Percentiles rank a stretch among this genome's conserved stretches.
Conservation (phyloP, 2,797 vertebrate species). For the Danio choprae region DNA sequence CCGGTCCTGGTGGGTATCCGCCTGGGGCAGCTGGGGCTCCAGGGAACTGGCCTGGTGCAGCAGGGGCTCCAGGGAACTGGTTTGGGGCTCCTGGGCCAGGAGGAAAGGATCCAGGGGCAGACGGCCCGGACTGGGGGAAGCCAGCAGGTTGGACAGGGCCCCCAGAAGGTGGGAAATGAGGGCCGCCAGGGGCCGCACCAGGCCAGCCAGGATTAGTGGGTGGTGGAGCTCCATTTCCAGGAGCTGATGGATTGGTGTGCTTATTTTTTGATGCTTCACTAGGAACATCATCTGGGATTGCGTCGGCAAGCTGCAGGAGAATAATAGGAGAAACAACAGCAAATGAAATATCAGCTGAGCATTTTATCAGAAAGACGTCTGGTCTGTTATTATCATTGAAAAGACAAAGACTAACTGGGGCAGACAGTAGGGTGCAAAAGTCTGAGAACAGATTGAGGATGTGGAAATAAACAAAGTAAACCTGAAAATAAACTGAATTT, state of each 20-base stretch:
- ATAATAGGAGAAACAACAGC: constrained; percentile 4
- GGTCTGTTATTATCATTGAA: not conserved
- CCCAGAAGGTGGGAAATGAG: constrained; percentile 59
- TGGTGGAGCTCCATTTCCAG: constrained; percentile 63
- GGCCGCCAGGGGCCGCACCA: constrained; percentile 74
- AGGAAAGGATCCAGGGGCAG: constrained; percentile 72
- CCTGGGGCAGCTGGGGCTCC: constrained; percentile 74
- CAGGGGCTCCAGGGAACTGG: constrained; percentile 73
- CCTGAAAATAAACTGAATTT: not conserved
- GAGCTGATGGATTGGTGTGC: constrained; percentile 80
- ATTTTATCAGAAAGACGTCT: not conserved
- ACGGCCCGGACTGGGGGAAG: constrained; percentile 70
- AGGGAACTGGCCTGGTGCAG: constrained; percentile 77
- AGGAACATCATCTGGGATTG: constrained; percentile 84
- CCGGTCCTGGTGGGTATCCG: constrained; percentile 74
- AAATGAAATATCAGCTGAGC: not conserved
- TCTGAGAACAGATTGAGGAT: not conserved
- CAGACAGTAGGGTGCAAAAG: not conserved
- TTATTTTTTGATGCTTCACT: constrained; percentile 83
- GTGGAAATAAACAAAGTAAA: not conserved
- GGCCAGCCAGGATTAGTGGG: constrained; percentile 80
- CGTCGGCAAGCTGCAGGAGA: constrained; percentile 87
- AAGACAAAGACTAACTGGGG: not conserved
- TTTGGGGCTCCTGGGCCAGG: constrained; percentile 77
- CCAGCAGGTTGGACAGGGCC: constrained; percentile 75